A percentile compares a stretch with the other conserved stretches of the same genome.
Conservation (phyloP, 1,140 invertebrate species). For the Oryctes rhinoceros region DNA sequence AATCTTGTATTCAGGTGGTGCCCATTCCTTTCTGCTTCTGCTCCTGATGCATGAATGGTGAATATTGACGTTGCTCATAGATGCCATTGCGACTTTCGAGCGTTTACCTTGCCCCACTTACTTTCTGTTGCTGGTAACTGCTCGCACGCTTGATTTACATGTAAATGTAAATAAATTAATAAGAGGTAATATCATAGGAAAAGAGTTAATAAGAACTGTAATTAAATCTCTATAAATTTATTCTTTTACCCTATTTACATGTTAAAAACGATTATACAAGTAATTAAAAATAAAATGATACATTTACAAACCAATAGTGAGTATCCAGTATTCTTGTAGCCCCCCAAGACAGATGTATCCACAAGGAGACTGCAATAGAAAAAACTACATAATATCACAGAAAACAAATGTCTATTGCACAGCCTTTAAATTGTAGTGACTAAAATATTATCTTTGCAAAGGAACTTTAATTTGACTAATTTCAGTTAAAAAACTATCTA, state of each 20-base stretch:
- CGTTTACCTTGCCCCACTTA: not conserved
- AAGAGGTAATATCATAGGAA: constrained; percentile 12
- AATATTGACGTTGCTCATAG: not conserved
- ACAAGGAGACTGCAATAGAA: constrained; percentile 57
- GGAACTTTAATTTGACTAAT: constrained; percentile 51
- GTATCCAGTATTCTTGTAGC: constrained; percentile 45
- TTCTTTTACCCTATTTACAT: constrained; percentile 11
- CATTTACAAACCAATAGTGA: constrained; percentile 57
- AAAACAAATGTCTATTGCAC: constrained; percentile 46
- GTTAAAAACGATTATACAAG: constrained; percentile 17
- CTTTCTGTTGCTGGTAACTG: constrained; percentile 11
- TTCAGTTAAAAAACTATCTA: constrained; percentile 55
- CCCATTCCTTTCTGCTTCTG: not conserved
- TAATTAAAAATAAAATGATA: constrained; percentile 45
- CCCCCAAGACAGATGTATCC: constrained; percentile 44
- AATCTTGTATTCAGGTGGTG: constrained; percentile 35
- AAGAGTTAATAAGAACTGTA: constrained; percentile 29
- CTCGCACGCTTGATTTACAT: constrained; percentile 29
- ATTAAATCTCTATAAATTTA: constrained; percentile 22
- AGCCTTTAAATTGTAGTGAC: constrained; percentile 46
- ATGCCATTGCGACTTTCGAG: not conserved
- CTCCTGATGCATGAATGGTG: not conserved
- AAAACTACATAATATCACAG: constrained; percentile 58
- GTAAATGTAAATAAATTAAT: constrained; percentile 34
- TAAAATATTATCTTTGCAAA: constrained; percentile 47